Percentiles rank a stretch among this genome's conserved stretches.
These are phyloP conservation scores for Cantharis rufa DNA, from an alignment of 2,888 invertebrate genomes.

Conservation along the genomic window DNA sequence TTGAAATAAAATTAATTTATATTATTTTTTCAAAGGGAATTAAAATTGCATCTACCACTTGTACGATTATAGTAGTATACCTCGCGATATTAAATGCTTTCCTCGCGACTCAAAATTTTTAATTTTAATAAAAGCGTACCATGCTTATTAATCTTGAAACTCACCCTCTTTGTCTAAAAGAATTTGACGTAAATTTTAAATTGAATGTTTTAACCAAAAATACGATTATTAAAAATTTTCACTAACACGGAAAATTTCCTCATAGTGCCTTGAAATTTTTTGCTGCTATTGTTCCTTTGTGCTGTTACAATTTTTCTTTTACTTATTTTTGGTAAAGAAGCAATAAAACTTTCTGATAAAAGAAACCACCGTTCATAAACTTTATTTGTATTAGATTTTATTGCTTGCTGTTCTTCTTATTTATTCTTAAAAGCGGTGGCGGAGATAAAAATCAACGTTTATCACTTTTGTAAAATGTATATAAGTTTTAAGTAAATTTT, in stretches of 20 bases:
- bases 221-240: not conserved
- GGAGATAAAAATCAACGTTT: slow-evolving; percentile 16
- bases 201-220: not conserved
- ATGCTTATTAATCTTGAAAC: not conserved
- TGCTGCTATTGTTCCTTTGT: not conserved
- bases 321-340: slow-evolving; percentile 6
- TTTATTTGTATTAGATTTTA: slow-evolving; percentile 26
- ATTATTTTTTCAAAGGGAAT: not conserved
- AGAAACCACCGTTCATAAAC: slow-evolving; percentile 25
- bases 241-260: not conserved
- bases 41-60: not conserved
- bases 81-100: not conserved
- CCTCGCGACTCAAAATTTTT: not conserved
- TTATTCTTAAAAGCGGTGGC: slow-evolving; percentile 13
- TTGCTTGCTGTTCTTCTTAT: slow-evolving; percentile 19
- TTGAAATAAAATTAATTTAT: not conserved
- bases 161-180: not conserved
- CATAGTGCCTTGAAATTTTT: not conserved
- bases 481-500: slow-evolving; percentile 3
- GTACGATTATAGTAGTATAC: not conserved
- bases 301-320: slow-evolving; percentile 18
- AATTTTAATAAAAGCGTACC: not conserved
- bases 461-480: not conserved
- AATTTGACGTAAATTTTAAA: not conserved
- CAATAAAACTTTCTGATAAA: slow-evolving; percentile 25